Base-by-base conservation (phyloP, 2,797 vertebrate species). In the Vultur gryphus region DNA sequence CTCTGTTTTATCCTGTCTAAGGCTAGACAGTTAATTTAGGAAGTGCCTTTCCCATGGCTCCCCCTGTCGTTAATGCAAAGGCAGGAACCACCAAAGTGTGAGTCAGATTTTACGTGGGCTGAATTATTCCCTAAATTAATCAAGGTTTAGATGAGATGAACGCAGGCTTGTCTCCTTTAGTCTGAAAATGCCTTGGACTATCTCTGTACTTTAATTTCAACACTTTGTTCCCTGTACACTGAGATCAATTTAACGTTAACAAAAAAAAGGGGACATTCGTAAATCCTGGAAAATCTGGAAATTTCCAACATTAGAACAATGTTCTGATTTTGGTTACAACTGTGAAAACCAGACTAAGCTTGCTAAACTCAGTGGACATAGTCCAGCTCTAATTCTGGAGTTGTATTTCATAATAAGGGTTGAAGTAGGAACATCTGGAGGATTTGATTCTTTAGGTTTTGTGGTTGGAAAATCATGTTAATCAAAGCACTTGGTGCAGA, bases 1-100 rank as follows among this genome's bases (percentile, higher is more conserved):
- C 44, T 94, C 89, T 87, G 78, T 85, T 97, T 96, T 83, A 91
- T 77, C 55, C 87, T 85, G 31, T 87, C 86, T 67, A 87, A 93
- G 55, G 33, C 71, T 41, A 81, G 64, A 70, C 64, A 67, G 52
- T 67, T 95, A 66, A 89, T 89, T 85, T 92, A 73, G 64, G 59
- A 94, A 93, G 67, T 89, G 92, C 21, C 37, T 87, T 95, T 92
- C 31, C 75, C 37, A 6, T 83, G 73, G 81, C 86, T 96, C 81
- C 87, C 59, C 37, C 59, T 95, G 81, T 94, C 0, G 19, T 85
- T 93, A 92, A 92, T 54, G 84, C 59, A 85, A 84, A 84, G 58
- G 77, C 44, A 87, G 59, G 67, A 70, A 73, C 39, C 33, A 85
- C 39, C 44, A 18, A 57, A 66, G 16, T 11, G 12, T 29, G 66